Evolutionary conservation across 2,113 vertebrate genomes (phyloP).

Genomic region (Sinocyclocheilus anophthalmus): DNA sequence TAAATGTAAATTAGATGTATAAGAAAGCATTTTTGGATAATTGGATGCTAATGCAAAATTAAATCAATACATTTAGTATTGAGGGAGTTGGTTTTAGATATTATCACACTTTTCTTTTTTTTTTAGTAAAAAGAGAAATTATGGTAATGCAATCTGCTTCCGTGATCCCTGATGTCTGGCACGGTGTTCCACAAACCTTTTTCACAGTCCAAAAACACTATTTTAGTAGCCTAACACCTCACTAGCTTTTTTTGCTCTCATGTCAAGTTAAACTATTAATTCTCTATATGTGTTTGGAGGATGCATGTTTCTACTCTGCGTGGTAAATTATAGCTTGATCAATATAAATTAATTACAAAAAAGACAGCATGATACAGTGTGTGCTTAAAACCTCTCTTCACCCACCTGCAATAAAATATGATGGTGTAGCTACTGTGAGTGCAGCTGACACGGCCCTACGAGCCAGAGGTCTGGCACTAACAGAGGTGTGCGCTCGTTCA

Average conservation of each 20-base stretch:
- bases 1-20: constrained; percentile 21
- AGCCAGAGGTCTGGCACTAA: background rate
- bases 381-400: constrained; percentile 26
- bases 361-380: constrained; percentile 20
- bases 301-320: background rate
- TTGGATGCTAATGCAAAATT: constrained; percentile 1
- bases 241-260: background rate
- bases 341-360: constrained; percentile 17
- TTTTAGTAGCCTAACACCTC: background rate
- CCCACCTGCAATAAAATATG: constrained; percentile 17
- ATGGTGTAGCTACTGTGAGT: background rate
- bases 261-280: background rate
- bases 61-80: background rate
- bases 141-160: background rate
- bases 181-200: background rate
- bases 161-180: background rate
- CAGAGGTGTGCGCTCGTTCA: constrained; percentile 4
- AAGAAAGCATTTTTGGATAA: constrained; percentile 23
- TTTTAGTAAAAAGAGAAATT: background rate
- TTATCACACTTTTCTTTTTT: background rate
- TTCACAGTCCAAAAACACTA: no score
- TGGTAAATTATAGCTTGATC: constrained; percentile 12
- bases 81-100: background rate
- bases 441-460: background rate
- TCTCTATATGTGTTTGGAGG: constrained; percentile 16